Conservation (phyloP, 1,140 invertebrate genomes). For the Papilio glaucus region DNA sequence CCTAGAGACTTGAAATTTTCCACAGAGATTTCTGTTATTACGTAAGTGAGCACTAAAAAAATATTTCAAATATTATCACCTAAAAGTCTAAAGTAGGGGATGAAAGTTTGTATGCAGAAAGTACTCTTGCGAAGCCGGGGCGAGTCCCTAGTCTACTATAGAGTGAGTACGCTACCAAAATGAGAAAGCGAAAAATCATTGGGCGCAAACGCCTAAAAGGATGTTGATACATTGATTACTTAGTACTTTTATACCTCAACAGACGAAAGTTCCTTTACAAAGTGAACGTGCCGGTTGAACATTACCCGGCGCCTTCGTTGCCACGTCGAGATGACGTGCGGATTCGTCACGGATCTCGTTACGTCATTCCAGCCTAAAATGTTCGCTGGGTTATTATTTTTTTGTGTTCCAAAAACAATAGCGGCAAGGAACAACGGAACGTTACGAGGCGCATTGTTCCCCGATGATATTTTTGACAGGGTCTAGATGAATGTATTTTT, state of each 20-base stretch:
- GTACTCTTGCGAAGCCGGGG: too few species aligned
- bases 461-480: slow-evolving; percentile 19
- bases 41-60: too few species aligned
- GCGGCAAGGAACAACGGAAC: slow-evolving; percentile 20
- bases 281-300: slow-evolving; percentile 6
- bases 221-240: slow-evolving; percentile 28
- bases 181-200: slow-evolving; percentile 3
- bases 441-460: slow-evolving; percentile 25
- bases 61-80: too few species aligned
- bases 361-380: slow-evolving; percentile 18
- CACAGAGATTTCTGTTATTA: too few species aligned
- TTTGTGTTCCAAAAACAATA: slow-evolving; percentile 27
- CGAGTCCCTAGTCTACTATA: neutral
- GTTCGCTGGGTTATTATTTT: slow-evolving; percentile 23
- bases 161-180: neutral
- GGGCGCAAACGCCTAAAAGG: neutral
- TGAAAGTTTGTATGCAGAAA: too few species aligned
- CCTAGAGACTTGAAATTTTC: too few species aligned
- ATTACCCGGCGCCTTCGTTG: slow-evolving; percentile 21
- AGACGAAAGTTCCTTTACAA: slow-evolving; percentile 3
- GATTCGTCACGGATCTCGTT: slow-evolving; percentile 4
- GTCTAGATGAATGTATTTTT: slow-evolving; percentile 19
- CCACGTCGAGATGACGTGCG: slow-evolving; percentile 15
- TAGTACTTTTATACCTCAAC: slow-evolving; percentile 3
- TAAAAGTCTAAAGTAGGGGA: too few species aligned